phyloP scores from a whole-genome alignment of 2,113 vertebrate species.

The Pandion haliaetus region DNA sequence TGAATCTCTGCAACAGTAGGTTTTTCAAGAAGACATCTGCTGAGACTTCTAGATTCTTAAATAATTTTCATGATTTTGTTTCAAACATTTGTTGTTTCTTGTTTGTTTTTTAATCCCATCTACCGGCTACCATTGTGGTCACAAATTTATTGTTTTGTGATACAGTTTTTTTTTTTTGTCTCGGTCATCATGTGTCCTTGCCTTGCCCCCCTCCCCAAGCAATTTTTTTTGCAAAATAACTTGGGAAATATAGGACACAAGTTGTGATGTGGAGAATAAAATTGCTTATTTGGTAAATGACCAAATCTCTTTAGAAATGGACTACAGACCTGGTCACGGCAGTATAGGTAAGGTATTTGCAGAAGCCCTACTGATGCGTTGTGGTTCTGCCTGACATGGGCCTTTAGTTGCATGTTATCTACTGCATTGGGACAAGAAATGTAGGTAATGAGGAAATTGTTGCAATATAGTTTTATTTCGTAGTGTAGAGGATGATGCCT shows the following conservation, averaged over 20 bases:
- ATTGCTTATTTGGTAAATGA: not conserved
- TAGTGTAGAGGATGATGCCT: not conserved
- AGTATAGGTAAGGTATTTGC: not conserved
- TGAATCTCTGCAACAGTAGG: not conserved
- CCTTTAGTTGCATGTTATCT: not conserved
- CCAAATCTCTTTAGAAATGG: not conserved
- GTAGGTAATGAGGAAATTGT: not conserved
- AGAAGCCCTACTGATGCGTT: fast-evolving
- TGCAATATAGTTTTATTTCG: not conserved
- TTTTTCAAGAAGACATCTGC: not conserved
- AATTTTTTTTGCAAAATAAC: not conserved
- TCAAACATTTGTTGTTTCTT: not conserved
- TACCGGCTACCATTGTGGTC: not conserved
- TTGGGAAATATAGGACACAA: not conserved
- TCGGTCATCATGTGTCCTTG: not conserved
- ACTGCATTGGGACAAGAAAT: not conserved
- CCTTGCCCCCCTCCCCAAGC: too few relatives aligned
- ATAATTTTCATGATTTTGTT: not conserved
- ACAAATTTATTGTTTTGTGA: not conserved
- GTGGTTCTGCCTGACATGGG: not conserved
- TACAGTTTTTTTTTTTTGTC: not conserved
- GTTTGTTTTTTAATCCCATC: not conserved
- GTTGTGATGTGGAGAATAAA: not conserved
- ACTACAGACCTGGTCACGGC: not conserved
- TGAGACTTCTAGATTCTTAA: not conserved